phyloP scores from a whole-genome alignment of 2,888 invertebrate genomes.

The Hemistola chrysoprasaria region DNA sequence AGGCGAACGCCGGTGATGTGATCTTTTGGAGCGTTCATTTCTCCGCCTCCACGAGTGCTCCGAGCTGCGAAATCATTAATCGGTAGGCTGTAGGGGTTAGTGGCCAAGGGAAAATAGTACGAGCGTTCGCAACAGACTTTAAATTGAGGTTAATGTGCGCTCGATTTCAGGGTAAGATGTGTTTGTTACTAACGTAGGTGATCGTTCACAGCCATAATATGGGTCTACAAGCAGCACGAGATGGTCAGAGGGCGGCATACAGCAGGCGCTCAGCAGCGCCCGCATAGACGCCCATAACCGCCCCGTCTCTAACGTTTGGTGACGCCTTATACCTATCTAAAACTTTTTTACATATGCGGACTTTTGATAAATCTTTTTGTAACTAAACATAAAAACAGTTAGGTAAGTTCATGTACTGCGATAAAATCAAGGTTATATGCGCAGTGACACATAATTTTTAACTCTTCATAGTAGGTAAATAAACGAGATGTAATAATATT shows the following conservation, averaged over 20 bases:
- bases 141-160: constrained; percentile 62
- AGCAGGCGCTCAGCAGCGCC: constrained; percentile 66
- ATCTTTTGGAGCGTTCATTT: constrained; percentile 92
- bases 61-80: constrained; percentile 85
- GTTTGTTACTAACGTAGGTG: constrained; percentile 66
- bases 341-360: constrained; percentile 3
- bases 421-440: constrained; percentile 19
- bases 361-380: no score
- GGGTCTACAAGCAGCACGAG: constrained; percentile 62
- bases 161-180: constrained; percentile 32
- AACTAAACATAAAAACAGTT: no score
- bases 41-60: constrained; percentile 90
- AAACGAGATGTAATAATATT: constrained; percentile 19
- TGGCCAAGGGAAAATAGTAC: constrained; percentile 51
- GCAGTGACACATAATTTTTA: not conserved
- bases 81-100: constrained; percentile 81
- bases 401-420: constrained; percentile 10
- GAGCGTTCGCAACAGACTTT: constrained; percentile 45
- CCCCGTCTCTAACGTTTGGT: constrained; percentile 52
- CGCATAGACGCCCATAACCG: constrained; percentile 58
- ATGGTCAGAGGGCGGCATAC: constrained; percentile 64
- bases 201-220: constrained; percentile 55
- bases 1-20: constrained; percentile 91
- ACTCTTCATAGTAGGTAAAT: constrained; percentile 2
- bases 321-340: constrained; percentile 31